Conservation (phyloP, 2,797 vertebrate genomes). For the Amniataba percoides region DNA sequence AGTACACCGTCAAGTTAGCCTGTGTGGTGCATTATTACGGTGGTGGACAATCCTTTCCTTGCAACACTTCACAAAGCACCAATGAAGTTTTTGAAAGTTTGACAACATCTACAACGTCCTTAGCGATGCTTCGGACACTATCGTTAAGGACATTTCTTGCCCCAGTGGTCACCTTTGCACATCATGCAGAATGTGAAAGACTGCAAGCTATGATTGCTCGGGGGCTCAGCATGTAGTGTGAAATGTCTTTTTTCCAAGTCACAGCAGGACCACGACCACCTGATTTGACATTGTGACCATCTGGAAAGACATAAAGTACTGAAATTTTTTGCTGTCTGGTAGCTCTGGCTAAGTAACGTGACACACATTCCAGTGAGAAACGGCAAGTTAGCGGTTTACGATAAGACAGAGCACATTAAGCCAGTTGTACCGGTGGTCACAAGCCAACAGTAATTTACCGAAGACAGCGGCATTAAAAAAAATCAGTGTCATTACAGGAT, state of each 20-base stretch:
- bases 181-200: neutral
- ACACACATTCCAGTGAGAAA: neutral
- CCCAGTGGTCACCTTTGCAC: conserved; percentile 3
- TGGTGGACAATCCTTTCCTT: neutral
- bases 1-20: neutral
- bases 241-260: conserved; percentile 18
- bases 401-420: too few relatives aligned
- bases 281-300: conserved; percentile 30
- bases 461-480: neutral
- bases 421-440: neutral
- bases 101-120: neutral
- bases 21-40: neutral
- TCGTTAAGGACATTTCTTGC: neutral
- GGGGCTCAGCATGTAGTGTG: neutral
- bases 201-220: neutral
- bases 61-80: neutral
- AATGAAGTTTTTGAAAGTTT: neutral
- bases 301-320: conserved; percentile 14
- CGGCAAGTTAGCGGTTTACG: too few relatives aligned
- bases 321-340: neutral
- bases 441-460: neutral
- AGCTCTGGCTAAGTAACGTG: neutral
- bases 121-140: neutral
- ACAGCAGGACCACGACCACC: conserved; percentile 8
- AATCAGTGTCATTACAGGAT: neutral